phyloP scores from a whole-genome alignment of 2,888 invertebrate genomes.

The Tyria jacobaeae region DNA sequence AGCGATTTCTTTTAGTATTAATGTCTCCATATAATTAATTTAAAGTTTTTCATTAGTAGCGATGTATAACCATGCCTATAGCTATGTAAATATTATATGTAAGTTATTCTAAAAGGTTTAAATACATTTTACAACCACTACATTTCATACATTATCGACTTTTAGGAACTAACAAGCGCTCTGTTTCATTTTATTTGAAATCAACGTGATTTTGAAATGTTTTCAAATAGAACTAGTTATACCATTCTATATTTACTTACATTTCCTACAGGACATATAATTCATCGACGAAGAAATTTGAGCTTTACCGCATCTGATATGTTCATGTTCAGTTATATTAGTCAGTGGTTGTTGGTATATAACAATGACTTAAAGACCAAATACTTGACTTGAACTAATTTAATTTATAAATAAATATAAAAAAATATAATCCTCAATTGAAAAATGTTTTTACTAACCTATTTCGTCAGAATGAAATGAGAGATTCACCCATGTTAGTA shows the following conservation, averaged over 20 bases:
- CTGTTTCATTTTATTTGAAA: background rate
- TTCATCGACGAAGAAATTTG: too few species aligned
- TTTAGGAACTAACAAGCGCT: background rate
- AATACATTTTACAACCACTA: background rate
- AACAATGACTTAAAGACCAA: too few species aligned
- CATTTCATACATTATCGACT: background rate
- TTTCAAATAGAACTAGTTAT: background rate
- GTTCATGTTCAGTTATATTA: too few species aligned
- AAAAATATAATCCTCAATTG: too few species aligned
- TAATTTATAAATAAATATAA: too few species aligned
- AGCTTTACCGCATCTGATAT: background rate
- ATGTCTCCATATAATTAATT: background rate
- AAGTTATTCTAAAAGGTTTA: background rate
- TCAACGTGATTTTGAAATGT: background rate
- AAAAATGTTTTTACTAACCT: too few species aligned
- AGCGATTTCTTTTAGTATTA: background rate
- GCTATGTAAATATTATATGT: background rate
- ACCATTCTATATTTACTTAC: background rate
- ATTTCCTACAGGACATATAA: too few species aligned
- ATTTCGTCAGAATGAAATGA: constrained; percentile 6
- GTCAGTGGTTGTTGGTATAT: too few species aligned
- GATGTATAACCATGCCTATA: background rate
- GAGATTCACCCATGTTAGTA: background rate
- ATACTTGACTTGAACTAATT: too few species aligned
- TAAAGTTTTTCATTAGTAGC: background rate